A percentile compares a stretch with the other conserved stretches of the same genome.
Conservation (phyloP, 2,113 vertebrate genomes). For the Colius striatus region DNA sequence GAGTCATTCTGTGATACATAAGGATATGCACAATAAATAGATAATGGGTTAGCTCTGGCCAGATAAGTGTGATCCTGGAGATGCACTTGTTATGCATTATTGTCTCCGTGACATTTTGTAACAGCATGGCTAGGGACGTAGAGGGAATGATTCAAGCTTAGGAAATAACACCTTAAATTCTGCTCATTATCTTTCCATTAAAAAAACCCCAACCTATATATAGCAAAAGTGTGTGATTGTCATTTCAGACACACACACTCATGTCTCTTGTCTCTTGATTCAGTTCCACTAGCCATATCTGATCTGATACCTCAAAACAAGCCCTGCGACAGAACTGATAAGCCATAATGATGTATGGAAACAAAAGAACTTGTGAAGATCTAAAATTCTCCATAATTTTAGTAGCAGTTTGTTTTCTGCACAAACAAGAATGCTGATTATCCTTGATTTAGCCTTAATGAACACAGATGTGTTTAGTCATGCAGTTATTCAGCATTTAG, state of each 20-base stretch:
- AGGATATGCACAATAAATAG: conserved; percentile 18
- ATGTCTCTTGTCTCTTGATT: background rate
- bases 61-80: background rate
- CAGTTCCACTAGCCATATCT: background rate
- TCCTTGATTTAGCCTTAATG: conserved; percentile 14
- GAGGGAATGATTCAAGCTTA: background rate
- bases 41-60: background rate
- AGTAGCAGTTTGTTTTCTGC: background rate
- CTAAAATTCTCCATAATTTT: background rate
- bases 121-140: background rate
- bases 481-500: conserved; percentile 15
- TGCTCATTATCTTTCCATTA: background rate
- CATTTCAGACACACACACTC: background rate
- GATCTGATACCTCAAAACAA: background rate
- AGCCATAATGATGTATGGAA: background rate
- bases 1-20: conserved; percentile 39
- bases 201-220: background rate
- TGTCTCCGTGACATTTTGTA: background rate
- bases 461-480: conserved; percentile 25
- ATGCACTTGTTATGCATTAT: background rate
- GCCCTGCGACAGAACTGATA: background rate
- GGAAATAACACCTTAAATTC: background rate
- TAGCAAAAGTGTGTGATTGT: background rate
- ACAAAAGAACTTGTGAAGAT: background rate
- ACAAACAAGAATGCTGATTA: conserved; percentile 4